Conservation (phyloP, 2,113 vertebrate genomes). For the Pseudonaja textilis region DNA sequence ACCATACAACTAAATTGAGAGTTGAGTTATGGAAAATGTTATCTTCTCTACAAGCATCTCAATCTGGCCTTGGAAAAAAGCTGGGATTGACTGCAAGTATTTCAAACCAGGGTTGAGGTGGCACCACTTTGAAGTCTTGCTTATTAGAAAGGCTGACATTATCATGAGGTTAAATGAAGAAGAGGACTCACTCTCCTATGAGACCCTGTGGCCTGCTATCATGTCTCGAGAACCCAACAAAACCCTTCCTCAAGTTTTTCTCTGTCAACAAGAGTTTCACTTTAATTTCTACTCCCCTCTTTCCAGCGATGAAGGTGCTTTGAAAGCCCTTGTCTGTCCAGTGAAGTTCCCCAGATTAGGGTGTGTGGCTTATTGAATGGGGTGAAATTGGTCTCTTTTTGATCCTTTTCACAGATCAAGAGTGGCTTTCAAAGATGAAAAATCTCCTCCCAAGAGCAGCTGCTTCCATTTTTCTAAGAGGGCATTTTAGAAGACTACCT, state of each 20-base stretch:
- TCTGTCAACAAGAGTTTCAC: background rate
- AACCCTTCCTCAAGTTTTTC: background rate
- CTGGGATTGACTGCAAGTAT: background rate
- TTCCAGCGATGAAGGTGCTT: background rate
- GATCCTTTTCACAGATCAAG: background rate
- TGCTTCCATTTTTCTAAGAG: slow-evolving; percentile 1
- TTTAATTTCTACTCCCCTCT: background rate
- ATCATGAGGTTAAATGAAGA: background rate
- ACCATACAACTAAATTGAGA: background rate
- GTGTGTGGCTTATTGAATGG: background rate
- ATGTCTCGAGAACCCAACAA: no score
- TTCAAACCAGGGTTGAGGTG: background rate
- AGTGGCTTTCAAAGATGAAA: slow-evolving; percentile 17
- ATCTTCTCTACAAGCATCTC: background rate
- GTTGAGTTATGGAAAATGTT: background rate
- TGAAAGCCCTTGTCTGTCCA: slow-evolving; percentile 4
- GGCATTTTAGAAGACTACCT: background rate
- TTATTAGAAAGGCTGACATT: background rate
- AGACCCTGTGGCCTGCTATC: background rate
- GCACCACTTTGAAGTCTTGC: background rate
- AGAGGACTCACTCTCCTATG: background rate
- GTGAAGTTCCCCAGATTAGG: rapidly evolving
- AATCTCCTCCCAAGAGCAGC: background rate
- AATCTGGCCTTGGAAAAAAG: background rate
- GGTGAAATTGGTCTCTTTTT: background rate